Base-by-base conservation (phyloP, 2,888 invertebrate genomes). In the Mythimna loreyi region DNA sequence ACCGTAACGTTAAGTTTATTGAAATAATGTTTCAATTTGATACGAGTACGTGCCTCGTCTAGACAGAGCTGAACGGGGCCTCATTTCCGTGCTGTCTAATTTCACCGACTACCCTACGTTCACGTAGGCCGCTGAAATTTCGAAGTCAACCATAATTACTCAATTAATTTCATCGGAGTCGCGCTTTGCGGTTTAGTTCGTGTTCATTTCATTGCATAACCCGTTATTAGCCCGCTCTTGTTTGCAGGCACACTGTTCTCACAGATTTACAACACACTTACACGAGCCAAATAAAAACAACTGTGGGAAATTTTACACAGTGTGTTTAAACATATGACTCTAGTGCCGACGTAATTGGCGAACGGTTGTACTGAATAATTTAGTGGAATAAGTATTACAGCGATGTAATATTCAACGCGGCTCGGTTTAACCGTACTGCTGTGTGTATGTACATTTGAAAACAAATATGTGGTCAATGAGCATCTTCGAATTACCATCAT, bases 221-320 rank as follows among this genome's bases (percentile, higher is more conserved):
- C 84, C 86, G 90, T 92, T 91, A 90, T 91, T 91, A 90, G 88
- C 89, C 87, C 87, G 90, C 90, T 90, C 90, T 91, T 91, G 90
- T 91, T 92, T 89, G 87, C 86, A 85, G 81, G 81, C 86, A 84
- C 86, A 86, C 83, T 85, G 86, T 92, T 91, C 92, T 87, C 91
- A 92, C 91, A 90, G 89, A 86, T 90, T 88, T 90, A 91, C 90
- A 90, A 89, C 87, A 89, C 85, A 83, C 83, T 84, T 80, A 69
- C 81, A 72, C 80, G 76, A 72, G 67, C 82, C 80, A 84, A 84
- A 89, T 86, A 90, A 92, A 92, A 92, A 92, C 90, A 87, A 90
- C 87, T 89, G 91, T 93, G 93, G 90, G 92, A 92, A 90, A 85
- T 82, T 86, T 82, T 79, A 72, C 73, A 81, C 80, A 84, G 82